Evolutionary conservation across 2,797 vertebrate species (phyloP), one percentile per base, ranked within the genome.

Genomic region (Clarias laeviceps): DNA sequence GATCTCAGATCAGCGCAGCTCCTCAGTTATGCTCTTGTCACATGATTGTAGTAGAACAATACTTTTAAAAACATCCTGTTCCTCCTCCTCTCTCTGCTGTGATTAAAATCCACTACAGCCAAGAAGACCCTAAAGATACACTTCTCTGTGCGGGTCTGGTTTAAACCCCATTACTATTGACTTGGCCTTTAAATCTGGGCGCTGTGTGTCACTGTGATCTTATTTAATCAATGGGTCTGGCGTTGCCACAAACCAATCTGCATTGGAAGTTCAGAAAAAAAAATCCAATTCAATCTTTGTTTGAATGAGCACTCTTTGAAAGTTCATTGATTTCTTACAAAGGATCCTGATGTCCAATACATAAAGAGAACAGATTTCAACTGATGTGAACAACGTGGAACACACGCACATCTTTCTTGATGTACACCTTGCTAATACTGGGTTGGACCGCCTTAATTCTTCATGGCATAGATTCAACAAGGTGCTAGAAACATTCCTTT

Each of bases 51-150:
- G 4, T 5, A 86, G 85, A 86, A 89, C 87, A 89, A 89, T 86
- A 88, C 83, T 85, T 74, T 68, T 83, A 24, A 76, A 91, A 89
- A 92, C 90, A 92, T 92, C 91, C 91, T 91, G 89, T 89, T 91
- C 66, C 45, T 91, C 66, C 86, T 90, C 79, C 56, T 88, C 64
- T 83, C 85, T 82, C 80, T 84, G 84, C 85, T 78, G 64, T 86
- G 88, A 91, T 86, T 89, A 82, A 88, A 84, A 84, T 72, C 65
- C 87, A 78, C 68, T 73, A 82, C 83, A 84, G 77, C 74, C 59
- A 80, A 84, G 78, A 64, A 80, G 72, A 50, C 69, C n/a, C 73
- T 80, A 79, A 81, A 77, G 62, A 62, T 29, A 86, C 54, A 56
- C 78, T 64, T 79, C 80, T 64, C 45, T 18, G 84, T 29, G 29